These are phyloP conservation scores for Ciconia stormi DNA, from an alignment of 2,113 vertebrate species.

Conservation along the genomic window DNA sequence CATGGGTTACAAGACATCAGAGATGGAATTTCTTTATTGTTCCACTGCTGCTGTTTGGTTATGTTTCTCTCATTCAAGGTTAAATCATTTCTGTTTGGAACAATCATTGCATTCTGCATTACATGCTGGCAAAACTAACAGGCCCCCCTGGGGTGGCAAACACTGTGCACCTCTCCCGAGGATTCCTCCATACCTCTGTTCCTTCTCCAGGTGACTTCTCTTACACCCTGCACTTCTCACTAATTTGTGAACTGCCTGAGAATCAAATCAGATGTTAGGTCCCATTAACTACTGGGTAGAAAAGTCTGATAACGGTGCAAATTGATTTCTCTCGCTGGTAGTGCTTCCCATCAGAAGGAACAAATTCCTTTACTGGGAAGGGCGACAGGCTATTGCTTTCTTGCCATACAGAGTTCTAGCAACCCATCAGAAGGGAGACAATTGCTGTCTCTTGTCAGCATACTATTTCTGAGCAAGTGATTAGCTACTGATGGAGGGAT, in stretches of 20 bases:
- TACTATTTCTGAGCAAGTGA: background rate
- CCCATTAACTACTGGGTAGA: background rate
- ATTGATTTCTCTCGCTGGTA: background rate
- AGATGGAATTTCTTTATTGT: constrained; percentile 29
- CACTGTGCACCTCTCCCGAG: background rate
- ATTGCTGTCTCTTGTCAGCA: background rate
- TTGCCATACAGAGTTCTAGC: background rate
- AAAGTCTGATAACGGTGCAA: background rate
- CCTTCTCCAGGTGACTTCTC: background rate
- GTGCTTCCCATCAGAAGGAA: background rate
- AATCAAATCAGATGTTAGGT: background rate
- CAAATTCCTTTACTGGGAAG: background rate
- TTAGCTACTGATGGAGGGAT: constrained; percentile 5
- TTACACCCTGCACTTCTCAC: background rate
- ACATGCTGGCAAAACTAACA: constrained; percentile 8
- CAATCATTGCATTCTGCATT: background rate
- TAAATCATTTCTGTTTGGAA: constrained; percentile 43
- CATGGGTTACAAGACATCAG: background rate
- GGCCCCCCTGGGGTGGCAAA: background rate
- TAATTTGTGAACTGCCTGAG: background rate
- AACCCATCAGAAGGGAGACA: background rate
- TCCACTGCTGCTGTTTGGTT: background rate
- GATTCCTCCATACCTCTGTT: background rate
- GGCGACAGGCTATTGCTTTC: background rate
- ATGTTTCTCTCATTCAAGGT: constrained; percentile 45